Evolutionary conservation across 2,797 vertebrate species (phyloP).

Genomic region (Oophaga sylvatica): DNA sequence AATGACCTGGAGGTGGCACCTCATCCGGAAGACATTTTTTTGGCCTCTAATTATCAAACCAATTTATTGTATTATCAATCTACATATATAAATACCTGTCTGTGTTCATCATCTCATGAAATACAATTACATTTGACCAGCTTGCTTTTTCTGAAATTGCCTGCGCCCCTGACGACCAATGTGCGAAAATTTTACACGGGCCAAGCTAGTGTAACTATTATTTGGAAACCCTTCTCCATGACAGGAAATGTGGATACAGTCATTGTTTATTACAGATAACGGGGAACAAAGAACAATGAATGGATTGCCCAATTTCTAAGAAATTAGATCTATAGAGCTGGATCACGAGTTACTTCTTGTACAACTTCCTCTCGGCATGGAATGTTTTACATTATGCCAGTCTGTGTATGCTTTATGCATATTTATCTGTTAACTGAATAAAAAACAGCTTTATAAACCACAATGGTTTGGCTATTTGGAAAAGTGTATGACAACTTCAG

Average conservation of each 20-base stretch:
- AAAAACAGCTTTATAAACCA: neutral
- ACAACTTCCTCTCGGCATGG: neutral
- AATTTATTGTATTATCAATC: too few relatives aligned
- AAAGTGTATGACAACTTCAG: neutral
- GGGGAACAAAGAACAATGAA: constrained; percentile 10
- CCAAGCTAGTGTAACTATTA: neutral
- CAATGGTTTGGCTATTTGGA: neutral
- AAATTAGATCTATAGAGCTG: neutral
- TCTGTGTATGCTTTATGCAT: neutral
- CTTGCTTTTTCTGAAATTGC: too few relatives aligned
- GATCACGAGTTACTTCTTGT: neutral
- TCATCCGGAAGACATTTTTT: too few relatives aligned
- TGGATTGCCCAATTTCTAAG: neutral
- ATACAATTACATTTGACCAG: too few relatives aligned
- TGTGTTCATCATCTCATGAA: too few relatives aligned
- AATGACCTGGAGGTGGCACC: too few relatives aligned
- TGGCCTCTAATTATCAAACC: too few relatives aligned
- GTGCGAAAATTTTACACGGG: too few relatives aligned
- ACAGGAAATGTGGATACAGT: neutral
- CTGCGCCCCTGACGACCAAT: too few relatives aligned
- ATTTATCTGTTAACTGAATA: neutral
- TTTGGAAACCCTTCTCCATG: neutral
- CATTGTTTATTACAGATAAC: constrained; percentile 7
- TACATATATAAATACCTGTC: too few relatives aligned
- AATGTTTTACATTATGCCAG: constrained; percentile 4